These are phyloP conservation scores for Galaxias olidus DNA, from an alignment of 2,797 vertebrate species.

Conservation along the genomic window DNA sequence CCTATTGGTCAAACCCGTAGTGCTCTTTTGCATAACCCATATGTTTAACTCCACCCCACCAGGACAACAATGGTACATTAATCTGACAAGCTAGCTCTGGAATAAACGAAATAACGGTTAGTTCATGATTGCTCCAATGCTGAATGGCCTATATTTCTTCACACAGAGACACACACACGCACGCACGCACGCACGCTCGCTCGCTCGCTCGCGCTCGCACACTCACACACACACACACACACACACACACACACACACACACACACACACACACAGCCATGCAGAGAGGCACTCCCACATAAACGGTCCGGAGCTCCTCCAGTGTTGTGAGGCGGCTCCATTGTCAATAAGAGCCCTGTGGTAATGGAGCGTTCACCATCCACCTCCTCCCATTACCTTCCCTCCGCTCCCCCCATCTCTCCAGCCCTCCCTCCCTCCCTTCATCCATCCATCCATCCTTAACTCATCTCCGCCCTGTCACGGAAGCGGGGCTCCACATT, in stretches of 20 bases:
- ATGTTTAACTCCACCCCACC: no score
- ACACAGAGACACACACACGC: neutral
- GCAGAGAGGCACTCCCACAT: slow-evolving; percentile 33
- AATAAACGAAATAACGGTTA: no score
- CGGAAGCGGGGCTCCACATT: slow-evolving; percentile 43
- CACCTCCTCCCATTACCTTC: slow-evolving; percentile 60
- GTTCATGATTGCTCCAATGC: no score
- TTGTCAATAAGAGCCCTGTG: slow-evolving; percentile 36
- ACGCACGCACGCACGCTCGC: neutral
- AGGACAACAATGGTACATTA: no score
- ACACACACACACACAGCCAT: slow-evolving; percentile 29
- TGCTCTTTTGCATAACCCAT: no score
- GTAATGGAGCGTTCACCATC: slow-evolving; percentile 37
- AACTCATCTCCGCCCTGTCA: slow-evolving; percentile 68
- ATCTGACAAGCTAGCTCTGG: no score
- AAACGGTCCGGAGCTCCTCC: slow-evolving; percentile 24
- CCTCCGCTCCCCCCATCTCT: slow-evolving; percentile 32
- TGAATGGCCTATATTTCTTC: neutral
- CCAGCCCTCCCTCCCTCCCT: slow-evolving; percentile 27
- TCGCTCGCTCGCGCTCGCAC: neutral
- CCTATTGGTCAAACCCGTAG: neutral
- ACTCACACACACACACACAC: slow-evolving; percentile 18
- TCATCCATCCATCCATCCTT: slow-evolving; percentile 42
- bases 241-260: slow-evolving; percentile 30
- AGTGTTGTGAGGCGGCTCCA: slow-evolving; percentile 34